phyloP scores from a whole-genome alignment of 2,113 vertebrate species.

The Bagarius yarrelli region DNA sequence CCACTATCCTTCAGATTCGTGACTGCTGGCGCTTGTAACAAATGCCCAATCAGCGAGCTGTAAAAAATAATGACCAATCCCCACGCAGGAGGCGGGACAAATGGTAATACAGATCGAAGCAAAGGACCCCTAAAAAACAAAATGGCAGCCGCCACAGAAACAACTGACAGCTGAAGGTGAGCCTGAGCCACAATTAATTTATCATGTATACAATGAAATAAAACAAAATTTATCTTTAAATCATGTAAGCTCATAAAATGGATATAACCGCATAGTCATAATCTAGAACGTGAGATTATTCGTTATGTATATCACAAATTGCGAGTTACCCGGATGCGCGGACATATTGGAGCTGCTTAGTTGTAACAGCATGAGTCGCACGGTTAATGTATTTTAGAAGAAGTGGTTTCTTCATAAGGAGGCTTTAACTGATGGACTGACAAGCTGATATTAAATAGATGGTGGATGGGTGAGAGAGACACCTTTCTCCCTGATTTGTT shows the following conservation, averaged over 20 bases:
- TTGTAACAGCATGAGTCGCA: no score
- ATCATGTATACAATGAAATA: no score
- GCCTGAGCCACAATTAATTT: not conserved
- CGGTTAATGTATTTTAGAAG: no score
- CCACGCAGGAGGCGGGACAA: not conserved
- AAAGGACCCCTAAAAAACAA: not conserved
- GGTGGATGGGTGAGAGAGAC: no score
- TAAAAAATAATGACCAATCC: not conserved
- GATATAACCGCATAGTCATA: not conserved
- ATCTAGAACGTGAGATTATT: no score
- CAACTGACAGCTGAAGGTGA: constrained; percentile 43
- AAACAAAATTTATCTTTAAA: not conserved
- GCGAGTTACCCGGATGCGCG: not conserved
- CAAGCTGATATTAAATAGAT: no score
- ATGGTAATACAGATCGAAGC: not conserved
- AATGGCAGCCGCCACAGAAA: constrained; percentile 16
- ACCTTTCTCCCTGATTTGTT: no score
- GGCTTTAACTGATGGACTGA: no score
- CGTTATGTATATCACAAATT: no score
- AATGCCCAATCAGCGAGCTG: not conserved
- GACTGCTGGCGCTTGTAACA: not conserved
- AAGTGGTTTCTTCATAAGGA: no score
- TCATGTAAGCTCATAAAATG: not conserved
- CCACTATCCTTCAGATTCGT: not conserved
- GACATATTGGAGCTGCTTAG: no score